Base-by-base conservation (phyloP, 2,113 vertebrate species). In the Malurus melanocephalus region DNA sequence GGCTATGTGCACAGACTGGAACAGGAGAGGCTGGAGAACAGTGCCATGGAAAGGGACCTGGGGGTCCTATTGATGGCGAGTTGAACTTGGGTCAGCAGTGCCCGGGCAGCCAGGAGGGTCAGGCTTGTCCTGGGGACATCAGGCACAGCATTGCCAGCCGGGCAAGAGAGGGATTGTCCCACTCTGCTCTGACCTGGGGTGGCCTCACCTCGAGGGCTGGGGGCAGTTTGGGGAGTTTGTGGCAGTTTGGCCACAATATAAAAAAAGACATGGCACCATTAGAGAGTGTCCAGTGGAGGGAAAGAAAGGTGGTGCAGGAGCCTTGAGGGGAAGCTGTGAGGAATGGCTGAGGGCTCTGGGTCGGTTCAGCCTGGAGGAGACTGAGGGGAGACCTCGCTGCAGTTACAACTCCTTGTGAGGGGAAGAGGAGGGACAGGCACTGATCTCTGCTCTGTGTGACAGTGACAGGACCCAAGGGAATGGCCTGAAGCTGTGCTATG, bases 141-240 rank as follows among this genome's bases (percentile, higher is more conserved):
- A 10, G 45, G 35, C 6, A 2, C 45, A 51, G 24, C 78, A 51
- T 51, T 0, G 0, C 11, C 65, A 30, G 45, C 24, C 0, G 0
- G 56, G 26, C 79, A 24, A 8, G 26, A 16, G 16, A 69, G 32
- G 38, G 8, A 61, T 45, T 81, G 56, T 61, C 46, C 38, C 0
- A 0, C 35, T 35, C 17, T 52, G 55, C 46, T 52, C 38, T 43
- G 35, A 1, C 0, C 32, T 60, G 66, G 10, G 32, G 13, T 1
- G 0, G 38, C 27, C 57, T 45, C 48, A 32, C 17, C 40, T 53
- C 5, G 0, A 27, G 38, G 11, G 8, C 40, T 62, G 67, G 17
- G 30, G 17, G 13, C 56, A 32, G 13, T 3, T 61, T 5, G 61
- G 48, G 38, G 38, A 21, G 38, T 38, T 38, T 38, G 38, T 38